Evolutionary conservation across 2,888 invertebrate species (phyloP).

Genomic region (Tupiocoris notatus): DNA sequence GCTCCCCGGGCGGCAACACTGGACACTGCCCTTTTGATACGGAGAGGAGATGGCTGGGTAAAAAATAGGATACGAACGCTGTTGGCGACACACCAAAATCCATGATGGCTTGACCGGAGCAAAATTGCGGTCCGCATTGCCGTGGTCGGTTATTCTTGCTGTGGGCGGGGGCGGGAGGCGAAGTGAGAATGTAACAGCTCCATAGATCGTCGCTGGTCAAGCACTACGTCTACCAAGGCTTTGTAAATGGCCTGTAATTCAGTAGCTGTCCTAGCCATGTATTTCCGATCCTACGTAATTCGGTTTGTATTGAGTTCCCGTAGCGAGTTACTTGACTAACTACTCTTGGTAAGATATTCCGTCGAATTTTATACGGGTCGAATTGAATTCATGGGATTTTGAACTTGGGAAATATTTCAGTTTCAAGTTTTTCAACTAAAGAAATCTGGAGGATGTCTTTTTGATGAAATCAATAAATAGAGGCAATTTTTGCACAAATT

Average conservation of each 20-base stretch:
- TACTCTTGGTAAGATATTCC: too few species aligned
- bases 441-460: too few species aligned
- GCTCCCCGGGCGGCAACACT: not conserved
- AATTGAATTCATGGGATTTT: too few species aligned
- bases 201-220: not conserved
- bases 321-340: too few species aligned
- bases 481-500: too few species aligned
- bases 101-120: constrained; percentile 38
- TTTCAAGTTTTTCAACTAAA: too few species aligned
- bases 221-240: not conserved
- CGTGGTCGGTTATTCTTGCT: constrained; percentile 8
- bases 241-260: not conserved
- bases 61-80: not conserved
- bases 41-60: not conserved
- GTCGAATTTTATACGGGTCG: too few species aligned
- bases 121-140: constrained; percentile 37
- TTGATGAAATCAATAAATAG: too few species aligned
- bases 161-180: not conserved
- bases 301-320: not conserved
- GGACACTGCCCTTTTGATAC: constrained; percentile 6
- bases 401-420: too few species aligned
- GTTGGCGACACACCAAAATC: constrained; percentile 37
- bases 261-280: not conserved
- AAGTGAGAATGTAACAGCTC: not conserved
- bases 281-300: not conserved